phyloP scores from a whole-genome alignment of 1,140 invertebrate genomes.

The Eupristina koningsbergeri region DNA sequence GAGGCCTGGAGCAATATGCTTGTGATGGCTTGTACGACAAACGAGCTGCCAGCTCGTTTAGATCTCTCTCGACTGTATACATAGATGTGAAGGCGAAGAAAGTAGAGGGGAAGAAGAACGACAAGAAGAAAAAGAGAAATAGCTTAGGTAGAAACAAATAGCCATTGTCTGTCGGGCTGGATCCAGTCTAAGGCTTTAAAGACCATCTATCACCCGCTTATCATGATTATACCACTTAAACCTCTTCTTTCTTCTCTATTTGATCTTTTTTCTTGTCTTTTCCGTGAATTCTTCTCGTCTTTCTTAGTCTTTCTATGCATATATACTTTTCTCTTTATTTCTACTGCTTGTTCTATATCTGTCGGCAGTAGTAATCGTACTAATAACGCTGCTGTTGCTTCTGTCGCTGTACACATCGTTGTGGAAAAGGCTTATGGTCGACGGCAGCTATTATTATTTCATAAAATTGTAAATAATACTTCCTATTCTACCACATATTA shows the following conservation, averaged over 20 bases:
- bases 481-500: not conserved
- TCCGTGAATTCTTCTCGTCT: not conserved
- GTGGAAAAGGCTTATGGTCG: not conserved
- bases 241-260: slow-evolving; percentile 41
- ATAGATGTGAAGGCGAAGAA: slow-evolving; percentile 9
- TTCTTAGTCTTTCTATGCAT: not conserved
- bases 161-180: slow-evolving; percentile 68
- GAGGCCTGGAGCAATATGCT: slow-evolving; percentile 22
- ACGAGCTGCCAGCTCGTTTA: slow-evolving; percentile 30
- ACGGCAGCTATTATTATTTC: slow-evolving; percentile 33
- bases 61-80: not conserved
- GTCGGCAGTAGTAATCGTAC: not conserved
- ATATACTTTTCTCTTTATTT: slow-evolving; percentile 22
- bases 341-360: not conserved
- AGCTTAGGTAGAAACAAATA: slow-evolving; percentile 70
- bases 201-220: slow-evolving; percentile 75
- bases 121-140: not conserved
- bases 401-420: not conserved
- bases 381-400: not conserved
- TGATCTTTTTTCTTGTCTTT: not conserved
- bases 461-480: not conserved
- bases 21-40: slow-evolving; percentile 19
- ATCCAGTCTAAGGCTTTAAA: slow-evolving; percentile 63
- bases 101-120: slow-evolving; percentile 39
- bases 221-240: slow-evolving; percentile 73